Evolutionary conservation across 2,113 vertebrate species (phyloP).

Genomic region (Ctenomys sociabilis): DNA sequence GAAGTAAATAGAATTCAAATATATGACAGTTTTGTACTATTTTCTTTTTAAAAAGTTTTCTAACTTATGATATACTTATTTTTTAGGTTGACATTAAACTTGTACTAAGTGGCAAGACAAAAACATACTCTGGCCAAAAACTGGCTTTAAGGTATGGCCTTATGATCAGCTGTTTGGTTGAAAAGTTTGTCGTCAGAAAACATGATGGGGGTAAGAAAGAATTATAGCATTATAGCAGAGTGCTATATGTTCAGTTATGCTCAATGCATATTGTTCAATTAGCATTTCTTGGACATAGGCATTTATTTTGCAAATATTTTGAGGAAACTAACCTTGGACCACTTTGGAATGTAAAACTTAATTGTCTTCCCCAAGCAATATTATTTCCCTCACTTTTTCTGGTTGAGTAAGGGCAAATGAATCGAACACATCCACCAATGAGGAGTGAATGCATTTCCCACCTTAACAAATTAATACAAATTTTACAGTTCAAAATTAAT

Average conservation of each 20-base stretch:
- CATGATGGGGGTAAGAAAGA: neutral
- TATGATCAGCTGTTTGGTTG: neutral
- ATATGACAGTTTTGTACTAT: neutral
- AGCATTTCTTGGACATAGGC: neutral
- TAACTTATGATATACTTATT: neutral
- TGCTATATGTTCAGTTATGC: too few relatives aligned
- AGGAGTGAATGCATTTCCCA: neutral
- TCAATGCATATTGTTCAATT: neutral
- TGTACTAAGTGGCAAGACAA: neutral
- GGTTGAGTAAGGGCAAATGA: neutral
- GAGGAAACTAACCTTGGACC: neutral
- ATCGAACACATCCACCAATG: neutral
- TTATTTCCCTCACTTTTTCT: neutral
- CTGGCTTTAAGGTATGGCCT: neutral
- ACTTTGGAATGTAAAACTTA: neutral
- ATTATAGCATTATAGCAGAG: neutral
- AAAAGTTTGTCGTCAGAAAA: neutral
- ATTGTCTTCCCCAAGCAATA: neutral
- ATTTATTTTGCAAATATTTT: conserved; percentile 34
- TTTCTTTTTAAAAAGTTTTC: neutral
- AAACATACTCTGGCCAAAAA: neutral
- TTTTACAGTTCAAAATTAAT: neutral
- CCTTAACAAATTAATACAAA: neutral
- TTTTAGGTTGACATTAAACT: conserved; percentile 39
- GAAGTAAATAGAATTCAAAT: neutral